Evolutionary conservation across 1,140 invertebrate genomes (phyloP), one percentile per base, ranked within the genome.

Genomic region (Drosophila lacteicornis): DNA sequence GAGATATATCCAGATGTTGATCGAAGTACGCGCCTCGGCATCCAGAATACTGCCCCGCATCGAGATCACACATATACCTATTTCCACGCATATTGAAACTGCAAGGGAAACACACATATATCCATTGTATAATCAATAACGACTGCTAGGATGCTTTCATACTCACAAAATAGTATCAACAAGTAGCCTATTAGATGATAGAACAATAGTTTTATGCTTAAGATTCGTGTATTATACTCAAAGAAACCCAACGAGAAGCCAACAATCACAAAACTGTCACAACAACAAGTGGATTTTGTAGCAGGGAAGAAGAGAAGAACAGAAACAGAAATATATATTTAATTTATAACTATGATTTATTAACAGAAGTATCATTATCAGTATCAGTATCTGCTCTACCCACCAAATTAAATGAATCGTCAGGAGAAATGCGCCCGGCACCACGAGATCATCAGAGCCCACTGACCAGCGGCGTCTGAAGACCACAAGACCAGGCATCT

Each of bases 381-480:
- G 7, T 19, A 5, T 22, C 2, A 2, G 0, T 9, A 22, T 15
- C 1, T 13, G 30, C 1, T 12, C 3, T 56, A 68, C 94, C 95
- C 92, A 98, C 97, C 97, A 98, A 91, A 96, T 94, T 42, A 96
- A 93, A 93, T 98, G 97, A 47, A 97, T 92, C 47, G 95, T 91
- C 83, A 97, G 95, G 5, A 98, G 94, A 90, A 97, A 95, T 66
- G 95, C 94, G 17, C 96, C 96, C 19, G 97, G 97, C 15, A 98
- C 95, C 62, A 97, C 96, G 56, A 98, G 94, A 94, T 98, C 97
- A 93, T 98, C 97, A 67, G 97, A 97, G 77, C 97, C 97, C 74
- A 97, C 96, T 82, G 96, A 96, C 97, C 97, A 98, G 75, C 97
- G 95, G 79, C 97, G 94, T 75, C 95, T 94, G 93, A 98, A 98